Evolutionary conservation across 2,797 vertebrate species (phyloP), one percentile per base, ranked within the genome.

Genomic region (Rhinatrema bivittatum): DNA sequence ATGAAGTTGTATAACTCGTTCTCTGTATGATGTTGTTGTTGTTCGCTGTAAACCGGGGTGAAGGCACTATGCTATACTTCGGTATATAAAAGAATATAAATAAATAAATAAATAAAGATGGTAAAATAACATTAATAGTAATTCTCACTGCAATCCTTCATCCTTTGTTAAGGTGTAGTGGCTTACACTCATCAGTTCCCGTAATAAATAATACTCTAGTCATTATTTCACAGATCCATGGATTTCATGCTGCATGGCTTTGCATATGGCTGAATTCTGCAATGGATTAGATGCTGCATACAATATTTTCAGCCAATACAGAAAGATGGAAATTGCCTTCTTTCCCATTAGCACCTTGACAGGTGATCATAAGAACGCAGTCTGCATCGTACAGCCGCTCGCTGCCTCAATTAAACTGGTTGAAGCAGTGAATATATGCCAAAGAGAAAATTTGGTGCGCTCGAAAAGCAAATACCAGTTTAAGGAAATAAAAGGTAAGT

Each of bases 291-390:
- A 2, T 3, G 46, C 29, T 32, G n/a, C n/a, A n/a, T n/a, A n/a
- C n/a, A n/a, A 31, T 46, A 36, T 51, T 55, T 53, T 28, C 0
- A 14, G 18, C 39, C 32, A 52, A 50, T 53, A 18, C 46, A 48
- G 41, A 9, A 7, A 56, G 8, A 20, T 2, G 2, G 60, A 56
- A 14, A 20, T 16, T 24, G 2, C 9, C 7, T 25, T 40, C 12
- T 43, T 50, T 56, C 13, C 18, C 39, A 42, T 43, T 56, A 61
- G 36, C 8, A 49, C 3, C n/a, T 60, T 18, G 31, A 10, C 10
- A 50, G 16, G 32, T 51, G 11, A 46, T 10, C 9, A 36, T n/a
- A 15, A 7, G 23, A 32, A 18, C 7, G 16, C 3, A 4, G n/a
- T 9, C 42, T 42, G 22, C 12, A 34, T 42, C n/a, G n/a, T 28